Evolutionary conservation across 2,888 invertebrate genomes (phyloP).

Genomic region (Cyclophora albipunctata): DNA sequence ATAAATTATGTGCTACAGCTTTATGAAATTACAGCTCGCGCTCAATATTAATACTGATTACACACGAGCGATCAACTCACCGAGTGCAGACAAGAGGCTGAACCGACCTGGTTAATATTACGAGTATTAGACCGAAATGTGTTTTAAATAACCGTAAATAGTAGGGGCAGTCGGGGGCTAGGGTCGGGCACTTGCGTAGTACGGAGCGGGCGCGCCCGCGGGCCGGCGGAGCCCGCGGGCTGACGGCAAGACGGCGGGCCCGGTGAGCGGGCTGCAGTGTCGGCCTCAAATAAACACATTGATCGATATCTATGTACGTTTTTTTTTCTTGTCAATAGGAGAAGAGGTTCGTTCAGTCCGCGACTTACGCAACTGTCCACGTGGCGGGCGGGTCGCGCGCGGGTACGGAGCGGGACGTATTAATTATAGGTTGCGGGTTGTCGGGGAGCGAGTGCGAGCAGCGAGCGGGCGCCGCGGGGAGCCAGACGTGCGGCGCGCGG

Average conservation of each 20-base stretch:
- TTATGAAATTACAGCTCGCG: conserved; percentile 19
- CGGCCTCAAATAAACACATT: conserved; percentile 48
- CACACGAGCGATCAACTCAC: conserved; percentile 15
- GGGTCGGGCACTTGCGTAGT: conserved; percentile 59
- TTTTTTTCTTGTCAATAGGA: conserved; percentile 63
- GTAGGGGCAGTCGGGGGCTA: conserved; percentile 34
- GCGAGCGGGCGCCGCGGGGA: conserved; percentile 61
- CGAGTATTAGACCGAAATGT: not conserved
- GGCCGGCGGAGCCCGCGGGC: conserved; percentile 26
- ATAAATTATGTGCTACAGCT: conserved; percentile 28
- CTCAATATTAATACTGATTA: conserved; percentile 31
- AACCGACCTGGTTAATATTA: conserved; percentile 25
- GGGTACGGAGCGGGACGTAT: not conserved
- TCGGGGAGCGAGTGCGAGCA: conserved; percentile 26
- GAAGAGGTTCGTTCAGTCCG: conserved; percentile 45
- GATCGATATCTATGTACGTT: conserved; percentile 55
- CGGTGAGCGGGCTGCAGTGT: no score
- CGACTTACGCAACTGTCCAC: conserved; percentile 67
- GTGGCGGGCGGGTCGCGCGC: conserved; percentile 27
- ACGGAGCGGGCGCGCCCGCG: conserved; percentile 59
- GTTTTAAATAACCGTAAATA: no score
- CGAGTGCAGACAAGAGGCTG: conserved; percentile 7
- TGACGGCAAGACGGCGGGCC: not conserved
- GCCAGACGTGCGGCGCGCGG: conserved; percentile 57
- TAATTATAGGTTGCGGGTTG: conserved; percentile 7